Conservation (phyloP, 2,797 vertebrate genomes). For the Gymnoscopelus microlampas region DNA sequence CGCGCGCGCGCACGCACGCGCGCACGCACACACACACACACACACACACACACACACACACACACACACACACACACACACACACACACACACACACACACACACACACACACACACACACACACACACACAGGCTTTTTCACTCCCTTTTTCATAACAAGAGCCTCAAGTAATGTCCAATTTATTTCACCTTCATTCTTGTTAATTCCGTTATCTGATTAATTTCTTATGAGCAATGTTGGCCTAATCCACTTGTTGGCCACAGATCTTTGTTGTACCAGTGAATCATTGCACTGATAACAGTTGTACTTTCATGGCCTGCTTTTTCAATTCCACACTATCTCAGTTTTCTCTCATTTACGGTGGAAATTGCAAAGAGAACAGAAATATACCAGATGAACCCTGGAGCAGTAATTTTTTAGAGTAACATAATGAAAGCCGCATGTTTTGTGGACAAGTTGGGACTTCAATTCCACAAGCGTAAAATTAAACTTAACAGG, state of each 20-base stretch:
- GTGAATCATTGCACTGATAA: conserved; percentile 58
- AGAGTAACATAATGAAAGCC: conserved; percentile 17
- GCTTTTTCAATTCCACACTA: conserved; percentile 51
- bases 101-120: background rate
- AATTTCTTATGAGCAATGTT: conserved; percentile 66
- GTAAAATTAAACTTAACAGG: conserved; percentile 5
- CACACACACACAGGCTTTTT: conserved; percentile 10
- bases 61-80: conserved; percentile 26
- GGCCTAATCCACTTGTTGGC: conserved; percentile 72
- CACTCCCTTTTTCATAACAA: conserved; percentile 43
- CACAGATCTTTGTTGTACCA: conserved; percentile 61
- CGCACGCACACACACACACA: conserved; percentile 27
- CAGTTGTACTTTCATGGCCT: conserved; percentile 34
- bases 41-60: conserved; percentile 10
- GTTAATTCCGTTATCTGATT: conserved; percentile 72
- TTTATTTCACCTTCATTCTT: conserved; percentile 42
- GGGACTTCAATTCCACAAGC: conserved; percentile 17
- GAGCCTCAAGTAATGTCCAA: conserved; percentile 57
- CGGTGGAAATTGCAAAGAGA: conserved; percentile 27
- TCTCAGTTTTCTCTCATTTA: conserved; percentile 31
- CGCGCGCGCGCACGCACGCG: conserved; percentile 25
- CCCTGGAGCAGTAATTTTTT: conserved; percentile 1
- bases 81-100: conserved; percentile 28
- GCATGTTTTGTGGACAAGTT: too few species aligned
- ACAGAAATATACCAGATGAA: conserved; percentile 21